Evolutionary conservation across 2,797 vertebrate genomes (phyloP), one percentile per base, ranked within the genome.

Genomic region (Hydrocynus forskahlii): DNA sequence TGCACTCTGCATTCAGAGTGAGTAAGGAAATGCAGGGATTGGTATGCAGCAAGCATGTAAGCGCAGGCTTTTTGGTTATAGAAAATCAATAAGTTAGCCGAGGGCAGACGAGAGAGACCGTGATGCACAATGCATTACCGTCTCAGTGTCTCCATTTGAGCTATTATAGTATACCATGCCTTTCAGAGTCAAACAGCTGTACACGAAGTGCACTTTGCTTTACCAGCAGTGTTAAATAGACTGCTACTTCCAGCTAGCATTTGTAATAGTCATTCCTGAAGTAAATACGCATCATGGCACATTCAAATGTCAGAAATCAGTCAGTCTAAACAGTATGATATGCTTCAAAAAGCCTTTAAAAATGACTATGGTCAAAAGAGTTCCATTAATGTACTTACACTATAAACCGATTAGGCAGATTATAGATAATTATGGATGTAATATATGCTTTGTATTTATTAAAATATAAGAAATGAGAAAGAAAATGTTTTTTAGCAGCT

Each of bases 61-160:
- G 55, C 9, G 14, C 21, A 72, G 59, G 67, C 73, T 21, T 71
- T 67, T 62, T 48, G 55, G 67, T 62, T 72, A 82, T 72, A 82
- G 80, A 77, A 82, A 72, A 82, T 77, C 80, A 57, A 81, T 77
- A 64, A 35, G n/a, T 0, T 67, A 77, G 75, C 43, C 57, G 62
- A 71, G 80, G 68, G 67, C 64, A 62, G 62, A 67, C 43, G 48
- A 50, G 23, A 54, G 7, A 77, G 48, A 14, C 25, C 3, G 29
- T 43, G 17, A 67, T 35, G 63, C 29, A 17, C 12, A n/a, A 60
- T 68, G 63, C 79, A 81, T 75, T 76, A 52, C 38, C 43, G 19
- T 19, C 63, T 76, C 66, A 2, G 48, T 60, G 73, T 75, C 79
- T 76, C 52, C 54, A 16, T 81, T 62, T 69, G 45, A 60, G 45